Evolutionary conservation across 2,888 invertebrate species (phyloP), one percentile per base, ranked within the genome.

Genomic region (Cataglyphis cursor): DNA sequence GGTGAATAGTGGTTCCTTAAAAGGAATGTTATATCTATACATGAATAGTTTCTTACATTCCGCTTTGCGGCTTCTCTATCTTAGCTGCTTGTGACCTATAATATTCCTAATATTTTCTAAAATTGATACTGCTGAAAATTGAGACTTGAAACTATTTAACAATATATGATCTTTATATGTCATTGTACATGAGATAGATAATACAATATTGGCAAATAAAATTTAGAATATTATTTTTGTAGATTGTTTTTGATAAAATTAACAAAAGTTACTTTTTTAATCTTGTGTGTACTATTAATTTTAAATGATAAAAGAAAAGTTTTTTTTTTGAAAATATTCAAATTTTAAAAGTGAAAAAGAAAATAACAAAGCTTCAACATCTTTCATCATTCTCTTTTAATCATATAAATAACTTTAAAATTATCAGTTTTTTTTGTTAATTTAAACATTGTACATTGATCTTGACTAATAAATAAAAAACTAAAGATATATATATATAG

Each of bases 1-100:
- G 72, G 72, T 78, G 72, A 80, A 80, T 59, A 59, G 59, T 21
- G 24, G 57, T 31, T 80, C 59, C 44, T 80, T 80, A 28, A 72
- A 80, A 59, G 72, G 31, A 41, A 44, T 21, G 24, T 80, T 72
- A 5, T 18, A 24, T 44, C 18, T 44, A 59, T 21, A 59, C 31
- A 41, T 15, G 59, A 59, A 59, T 44, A 59, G 59, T 80, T 35
- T 12, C 35, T 59, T 59, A 44, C 57, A 44, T 28, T 57, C 10
- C 12, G 41, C 31, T 78, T 78, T 59, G 54, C 28, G 28, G 28
- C 28, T 28, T 28, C 2, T 70, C 10, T 21, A 18, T 44, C 10
- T 41, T 28, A 10, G 15, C 6, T 78, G 10, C n/a, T 57, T 68
- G 3, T 68, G 15, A 31, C 44, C 5, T 24, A 38, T 54, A n/a